Base-by-base conservation (phyloP, 2,113 vertebrate species). In the Drymodes brunneopygia region DNA sequence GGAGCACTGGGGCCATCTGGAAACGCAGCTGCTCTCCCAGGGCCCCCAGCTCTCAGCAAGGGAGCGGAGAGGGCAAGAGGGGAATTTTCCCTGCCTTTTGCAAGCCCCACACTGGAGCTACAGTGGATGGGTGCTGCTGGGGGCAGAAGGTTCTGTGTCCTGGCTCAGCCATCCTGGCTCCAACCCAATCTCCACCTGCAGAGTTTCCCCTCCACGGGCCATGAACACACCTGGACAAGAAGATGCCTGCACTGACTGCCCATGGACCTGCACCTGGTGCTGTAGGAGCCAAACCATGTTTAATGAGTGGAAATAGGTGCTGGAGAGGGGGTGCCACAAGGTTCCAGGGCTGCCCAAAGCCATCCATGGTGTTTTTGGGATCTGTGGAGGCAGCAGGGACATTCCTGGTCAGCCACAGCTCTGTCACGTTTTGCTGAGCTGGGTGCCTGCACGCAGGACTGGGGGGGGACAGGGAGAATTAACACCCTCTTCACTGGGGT, bases 1-100 rank as follows among this genome's bases (percentile, higher is more conserved):
- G 0, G 28, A 64, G 70, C n/a, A 1, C 29, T 19, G 1, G 0
- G 16, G 42, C 50, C 18, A 3, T 9, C 6, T 1, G 1, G 28
- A 38, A 40, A 40, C 11, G 14, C 28, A 36, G 67, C 58, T 56
- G 35, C 45, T 36, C 64, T 69, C 40, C 27, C 10, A 33, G n/a
- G 75, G 5, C 40, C 53, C 44, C 17, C 35, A 62, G 23, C 33
- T 53, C 23, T 0, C 19, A 64, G 35, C 1, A 29, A 61, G 15
- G 60, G 33, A 38, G 8, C 60, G 47, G 33, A 64, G 64, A 36
- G 53, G 14, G 47, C 36, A 17, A 7, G 22, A 28, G 13, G 23
- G 44, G 12, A 23, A 2, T 13, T 93, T 38, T 33, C 42, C 50
- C 54, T 47, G 40, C 60, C 11, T 18, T 23, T n/a, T 73, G 61